A percentile compares a stretch with the other conserved stretches of the same genome.
These are phyloP conservation scores for Apis mellifera DNA, from an alignment of 1,140 invertebrate genomes.

Conservation along the genomic window DNA sequence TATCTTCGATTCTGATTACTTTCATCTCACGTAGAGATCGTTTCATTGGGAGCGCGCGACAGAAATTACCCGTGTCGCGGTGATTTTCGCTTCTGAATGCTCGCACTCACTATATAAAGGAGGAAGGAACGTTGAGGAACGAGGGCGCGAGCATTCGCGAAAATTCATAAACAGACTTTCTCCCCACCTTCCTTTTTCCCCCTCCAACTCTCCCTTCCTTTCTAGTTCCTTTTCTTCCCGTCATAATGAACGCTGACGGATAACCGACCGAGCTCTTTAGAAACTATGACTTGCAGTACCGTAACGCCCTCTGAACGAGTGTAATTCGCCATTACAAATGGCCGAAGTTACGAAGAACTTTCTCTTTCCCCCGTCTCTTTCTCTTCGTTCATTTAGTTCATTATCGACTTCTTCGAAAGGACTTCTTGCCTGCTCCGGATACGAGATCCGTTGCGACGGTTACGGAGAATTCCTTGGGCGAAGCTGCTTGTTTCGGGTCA, in stretches of 20 bases:
- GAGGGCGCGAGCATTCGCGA: conserved; percentile 53
- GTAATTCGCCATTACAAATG: conserved; percentile 77
- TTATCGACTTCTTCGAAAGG: conserved; percentile 68
- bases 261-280: conserved; percentile 63
- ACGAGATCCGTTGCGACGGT: conserved; percentile 9
- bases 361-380: conserved; percentile 1
- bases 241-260: conserved; percentile 68
- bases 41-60: conserved; percentile 60
- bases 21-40: conserved; percentile 65
- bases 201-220: not conserved
- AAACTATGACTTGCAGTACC: conserved; percentile 76
- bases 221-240: conserved; percentile 46
- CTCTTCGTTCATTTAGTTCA: conserved; percentile 54
- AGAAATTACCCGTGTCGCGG: conserved; percentile 55
- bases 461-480: conserved; percentile 2
- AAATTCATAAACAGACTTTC: conserved; percentile 73
- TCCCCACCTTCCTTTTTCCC: not conserved
- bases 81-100: conserved; percentile 60
- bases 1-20: conserved; percentile 54
- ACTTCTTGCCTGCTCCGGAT: conserved; percentile 11
- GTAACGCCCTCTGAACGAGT: conserved; percentile 64
- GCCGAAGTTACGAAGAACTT: conserved; percentile 69
- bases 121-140: conserved; percentile 52
- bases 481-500: conserved; percentile 10
- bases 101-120: conserved; percentile 48